Evolutionary conservation across 2,797 vertebrate genomes (phyloP).

Genomic region (Falco columbarius): DNA sequence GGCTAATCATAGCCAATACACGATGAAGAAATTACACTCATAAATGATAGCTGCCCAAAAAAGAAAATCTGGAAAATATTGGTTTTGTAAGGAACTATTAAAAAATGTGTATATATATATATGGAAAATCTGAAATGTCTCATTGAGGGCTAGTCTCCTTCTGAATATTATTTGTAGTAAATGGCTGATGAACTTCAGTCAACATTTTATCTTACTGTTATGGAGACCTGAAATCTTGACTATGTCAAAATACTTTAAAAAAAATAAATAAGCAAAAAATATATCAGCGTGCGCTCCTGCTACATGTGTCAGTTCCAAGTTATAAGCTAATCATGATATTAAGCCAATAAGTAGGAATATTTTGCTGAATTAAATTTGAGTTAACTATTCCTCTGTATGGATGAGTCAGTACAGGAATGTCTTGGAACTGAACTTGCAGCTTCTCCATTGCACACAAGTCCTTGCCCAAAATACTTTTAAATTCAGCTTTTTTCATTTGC

Average conservation of each 20-base stretch:
- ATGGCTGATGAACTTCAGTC: background rate
- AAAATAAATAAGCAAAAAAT: background rate
- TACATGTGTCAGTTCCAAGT: background rate
- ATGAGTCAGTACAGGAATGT: background rate
- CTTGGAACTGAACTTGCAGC: background rate
- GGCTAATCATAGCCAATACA: background rate
- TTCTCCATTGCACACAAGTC: background rate
- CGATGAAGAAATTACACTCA: background rate
- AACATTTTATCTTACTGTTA: background rate
- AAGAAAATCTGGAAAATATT: background rate
- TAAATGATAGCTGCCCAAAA: background rate
- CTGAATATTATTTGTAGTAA: background rate
- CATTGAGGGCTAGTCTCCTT: background rate
- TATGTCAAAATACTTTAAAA: background rate
- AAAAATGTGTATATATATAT: background rate
- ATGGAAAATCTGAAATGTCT: background rate
- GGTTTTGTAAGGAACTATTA: background rate
- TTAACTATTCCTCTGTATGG: background rate
- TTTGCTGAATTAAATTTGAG: background rate
- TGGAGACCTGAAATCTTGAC: background rate
- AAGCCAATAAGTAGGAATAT: background rate
- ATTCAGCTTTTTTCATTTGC: background rate
- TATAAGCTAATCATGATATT: background rate
- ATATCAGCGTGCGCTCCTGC: background rate
- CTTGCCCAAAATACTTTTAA: background rate